Percentiles rank a stretch among this genome's conserved stretches.
These are phyloP conservation scores for Bombus pascuorum DNA, from an alignment of 1,140 invertebrate genomes.

Conservation along the genomic window DNA sequence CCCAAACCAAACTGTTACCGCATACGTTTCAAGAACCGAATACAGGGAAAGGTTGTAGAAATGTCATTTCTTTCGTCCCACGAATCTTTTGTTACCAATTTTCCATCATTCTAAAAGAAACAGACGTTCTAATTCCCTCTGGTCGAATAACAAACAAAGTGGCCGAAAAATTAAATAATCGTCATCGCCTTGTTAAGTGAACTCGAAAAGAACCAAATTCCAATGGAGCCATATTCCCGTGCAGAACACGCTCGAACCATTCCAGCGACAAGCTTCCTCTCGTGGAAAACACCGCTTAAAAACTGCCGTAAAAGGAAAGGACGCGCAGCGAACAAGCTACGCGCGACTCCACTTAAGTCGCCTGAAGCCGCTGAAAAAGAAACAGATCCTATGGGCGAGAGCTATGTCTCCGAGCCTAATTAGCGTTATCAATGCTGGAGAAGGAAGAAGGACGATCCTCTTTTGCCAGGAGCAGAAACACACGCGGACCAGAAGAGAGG, in stretches of 20 bases:
- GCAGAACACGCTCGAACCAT: background rate
- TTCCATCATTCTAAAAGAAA: background rate
- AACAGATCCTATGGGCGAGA: background rate
- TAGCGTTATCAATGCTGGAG: constrained; percentile 59
- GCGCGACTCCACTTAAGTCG: constrained; percentile 35
- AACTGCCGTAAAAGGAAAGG: constrained; percentile 14
- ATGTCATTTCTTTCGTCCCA: background rate
- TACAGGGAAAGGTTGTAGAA: background rate
- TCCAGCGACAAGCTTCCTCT: background rate
- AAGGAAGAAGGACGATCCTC: constrained; percentile 10
- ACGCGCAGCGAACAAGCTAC: constrained; percentile 10
- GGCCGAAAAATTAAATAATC: background rate
- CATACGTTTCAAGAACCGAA: background rate
- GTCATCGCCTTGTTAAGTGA: background rate
- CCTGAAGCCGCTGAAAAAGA: constrained; percentile 36
- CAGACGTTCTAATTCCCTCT: background rate
- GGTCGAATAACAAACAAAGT: background rate
- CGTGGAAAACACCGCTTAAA: constrained; percentile 21
- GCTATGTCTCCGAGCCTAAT: constrained; percentile 48
- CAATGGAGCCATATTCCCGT: constrained; percentile 5
- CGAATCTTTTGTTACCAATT: background rate
- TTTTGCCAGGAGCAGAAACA: background rate
- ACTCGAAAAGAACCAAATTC: background rate
- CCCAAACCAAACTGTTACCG: background rate
- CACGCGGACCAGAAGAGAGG: background rate